phyloP scores from a whole-genome alignment of 1,140 invertebrate species.

The Ladona fulva region DNA sequence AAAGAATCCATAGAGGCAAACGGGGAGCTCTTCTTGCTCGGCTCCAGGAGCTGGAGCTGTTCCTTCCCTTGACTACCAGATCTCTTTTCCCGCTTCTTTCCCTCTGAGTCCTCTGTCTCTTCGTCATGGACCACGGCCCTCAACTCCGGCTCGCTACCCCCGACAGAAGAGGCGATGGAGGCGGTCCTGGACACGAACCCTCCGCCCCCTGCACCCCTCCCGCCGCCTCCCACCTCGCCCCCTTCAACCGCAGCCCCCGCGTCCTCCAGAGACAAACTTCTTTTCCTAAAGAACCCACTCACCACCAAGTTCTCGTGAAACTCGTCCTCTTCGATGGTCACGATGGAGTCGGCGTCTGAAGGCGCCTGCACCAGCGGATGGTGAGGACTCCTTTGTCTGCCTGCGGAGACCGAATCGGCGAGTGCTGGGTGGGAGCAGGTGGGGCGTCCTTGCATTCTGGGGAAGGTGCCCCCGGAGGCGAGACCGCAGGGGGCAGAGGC shows the following conservation, averaged over 20 bases:
- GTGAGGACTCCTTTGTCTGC: neutral
- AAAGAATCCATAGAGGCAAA: conserved; percentile 73
- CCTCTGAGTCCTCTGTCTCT: conserved; percentile 15
- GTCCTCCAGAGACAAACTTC: conserved; percentile 29
- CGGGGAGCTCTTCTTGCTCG: conserved; percentile 42
- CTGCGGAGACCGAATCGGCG: neutral
- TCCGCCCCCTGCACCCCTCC: neutral
- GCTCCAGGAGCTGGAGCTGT: neutral
- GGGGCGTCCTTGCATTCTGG: neutral
- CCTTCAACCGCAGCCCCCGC: conserved; percentile 18
- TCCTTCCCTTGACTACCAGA: neutral
- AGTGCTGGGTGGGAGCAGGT: neutral
- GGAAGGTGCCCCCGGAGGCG: neutral
- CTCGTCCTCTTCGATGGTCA: conserved; percentile 36
- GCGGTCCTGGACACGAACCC: neutral
- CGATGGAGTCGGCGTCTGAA: neutral
- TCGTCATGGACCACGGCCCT: conserved; percentile 11
- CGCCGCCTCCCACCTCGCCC: neutral
- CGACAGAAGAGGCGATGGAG: conserved; percentile 6
- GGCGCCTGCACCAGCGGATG: neutral
- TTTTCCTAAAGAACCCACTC: conserved; percentile 48
- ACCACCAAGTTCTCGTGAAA: conserved; percentile 71
- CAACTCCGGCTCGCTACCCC: conserved; percentile 21
- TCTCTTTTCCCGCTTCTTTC: neutral
- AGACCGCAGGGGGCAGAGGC: neutral